phyloP scores from a whole-genome alignment of 1,140 invertebrate genomes.

The Atta colombica region DNA sequence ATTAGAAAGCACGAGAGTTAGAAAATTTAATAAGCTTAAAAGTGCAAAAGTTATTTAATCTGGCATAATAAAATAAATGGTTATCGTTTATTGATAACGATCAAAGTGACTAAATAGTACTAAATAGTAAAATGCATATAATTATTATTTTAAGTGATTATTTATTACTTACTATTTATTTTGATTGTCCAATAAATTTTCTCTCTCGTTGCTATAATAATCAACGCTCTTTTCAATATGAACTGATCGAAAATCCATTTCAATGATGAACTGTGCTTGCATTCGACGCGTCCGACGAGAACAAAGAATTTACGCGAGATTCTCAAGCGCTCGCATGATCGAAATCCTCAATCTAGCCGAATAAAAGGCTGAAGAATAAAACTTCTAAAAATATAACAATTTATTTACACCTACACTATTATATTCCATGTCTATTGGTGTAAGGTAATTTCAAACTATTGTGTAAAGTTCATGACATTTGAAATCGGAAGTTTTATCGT shows the following conservation, averaged over 20 bases:
- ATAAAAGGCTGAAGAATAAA: slow-evolving; percentile 36
- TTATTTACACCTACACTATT: slow-evolving; percentile 32
- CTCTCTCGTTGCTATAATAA: slow-evolving; percentile 1
- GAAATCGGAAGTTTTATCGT: slow-evolving; percentile 35
- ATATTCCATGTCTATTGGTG: slow-evolving; percentile 3
- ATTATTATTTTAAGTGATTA: slow-evolving; percentile 1
- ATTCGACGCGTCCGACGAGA: not conserved
- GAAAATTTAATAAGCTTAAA: slow-evolving; percentile 7
- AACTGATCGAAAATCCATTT: slow-evolving; percentile 47
- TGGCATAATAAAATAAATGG: not conserved
- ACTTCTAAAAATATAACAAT: slow-evolving; percentile 41
- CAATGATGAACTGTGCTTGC: not conserved
- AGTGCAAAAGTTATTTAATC: slow-evolving; percentile 13
- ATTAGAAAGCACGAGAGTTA: not conserved
- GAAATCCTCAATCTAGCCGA: slow-evolving; percentile 30
- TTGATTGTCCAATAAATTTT: slow-evolving; percentile 2
- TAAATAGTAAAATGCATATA: not conserved
- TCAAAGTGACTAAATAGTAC: not conserved
- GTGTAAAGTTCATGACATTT: not conserved
- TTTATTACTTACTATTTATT: slow-evolving; percentile 16
- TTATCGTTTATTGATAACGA: slow-evolving; percentile 16
- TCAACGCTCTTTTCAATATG: slow-evolving; percentile 16
- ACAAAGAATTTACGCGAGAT: slow-evolving; percentile 36
- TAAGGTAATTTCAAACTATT: slow-evolving; percentile 20
- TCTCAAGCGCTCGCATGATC: slow-evolving; percentile 16